Base-by-base conservation (phyloP, 2,888 invertebrate species). In the Adela reaumurella region DNA sequence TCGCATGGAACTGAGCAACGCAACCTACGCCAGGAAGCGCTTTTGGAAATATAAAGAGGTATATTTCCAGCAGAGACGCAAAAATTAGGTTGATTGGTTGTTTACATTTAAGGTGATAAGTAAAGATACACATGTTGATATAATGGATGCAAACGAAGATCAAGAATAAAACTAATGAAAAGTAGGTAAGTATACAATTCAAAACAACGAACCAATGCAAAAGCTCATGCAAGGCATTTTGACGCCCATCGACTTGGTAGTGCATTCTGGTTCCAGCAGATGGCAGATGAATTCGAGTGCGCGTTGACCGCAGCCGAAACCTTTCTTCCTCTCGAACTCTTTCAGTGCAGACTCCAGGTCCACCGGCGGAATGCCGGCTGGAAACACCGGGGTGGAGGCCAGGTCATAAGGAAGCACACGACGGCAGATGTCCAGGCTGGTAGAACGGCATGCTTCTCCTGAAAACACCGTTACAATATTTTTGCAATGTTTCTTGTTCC, bases 351-450 rank as follows among this genome's bases (percentile, higher is more conserved):
- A 81, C 63, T 1, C 68, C 59, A 5, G 71, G 67, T 6, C 77
- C 59, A 3, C 77, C 70, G 5, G 66, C 58, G 28, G 81, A 60
- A 3, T 65, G 68, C 1, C 65, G 58, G 2, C 14, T 14, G 63
- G 58, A 5, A 46, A n/a, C 43, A 59, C 65, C 1, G 82, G 68
- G 4, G 71, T 59, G 10, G 82, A 82, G 2, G 87, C 85, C 54
- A 86, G 63, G 65, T 86, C 86, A 59, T 87, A 87, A 1, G 85
- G 85, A n/a, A 86, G 64, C 3, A 86, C 79, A 2, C 84, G 86
- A n/a, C 83, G 81, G 56, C 87, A 87, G 47, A 83, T 58, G 8
- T 68, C 59, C 46, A 81, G 60, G 4, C 70, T 68, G 2, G 82
- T 80, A 1, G 83, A 82, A n/a, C 70, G 74, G 58, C 83, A 83